A percentile compares a stretch with the other conserved stretches of the same genome.
Evolutionary conservation across 1,140 invertebrate genomes (phyloP).

Genomic region (Lethocerus indicus): DNA sequence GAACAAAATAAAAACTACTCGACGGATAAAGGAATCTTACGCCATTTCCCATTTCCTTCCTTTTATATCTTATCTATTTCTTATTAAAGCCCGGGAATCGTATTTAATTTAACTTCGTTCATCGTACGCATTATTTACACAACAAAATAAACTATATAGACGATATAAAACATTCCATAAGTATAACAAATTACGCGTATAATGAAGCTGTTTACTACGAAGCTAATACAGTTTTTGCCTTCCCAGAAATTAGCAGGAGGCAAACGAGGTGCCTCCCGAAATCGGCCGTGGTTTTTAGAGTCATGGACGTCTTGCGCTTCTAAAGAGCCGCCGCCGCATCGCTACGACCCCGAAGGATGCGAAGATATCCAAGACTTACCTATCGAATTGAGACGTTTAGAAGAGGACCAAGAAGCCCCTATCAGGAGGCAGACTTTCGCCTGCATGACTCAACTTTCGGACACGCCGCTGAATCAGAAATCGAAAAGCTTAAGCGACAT

Average conservation of each 20-base stretch:
- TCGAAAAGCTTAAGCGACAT: conserved; percentile 68
- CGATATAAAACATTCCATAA: too few species aligned
- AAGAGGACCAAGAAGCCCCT: conserved; percentile 39
- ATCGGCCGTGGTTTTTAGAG: conserved; percentile 57
- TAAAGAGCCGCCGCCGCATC: conserved; percentile 31
- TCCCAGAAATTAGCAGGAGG: conserved; percentile 56
- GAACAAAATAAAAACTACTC: too few species aligned
- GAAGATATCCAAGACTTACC: conserved; percentile 58
- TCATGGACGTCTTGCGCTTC: conserved; percentile 44
- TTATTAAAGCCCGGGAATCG: too few species aligned
- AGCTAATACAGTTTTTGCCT: too few species aligned
- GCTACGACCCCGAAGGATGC: conserved; percentile 32
- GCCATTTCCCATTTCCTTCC: too few species aligned
- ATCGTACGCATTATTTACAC: too few species aligned
- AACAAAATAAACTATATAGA: too few species aligned
- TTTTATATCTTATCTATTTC: too few species aligned
- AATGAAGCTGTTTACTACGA: too few species aligned
- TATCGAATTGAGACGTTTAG: conserved; percentile 72
- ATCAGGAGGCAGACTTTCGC: conserved; percentile 31
- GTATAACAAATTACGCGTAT: too few species aligned
- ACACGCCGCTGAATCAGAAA: conserved; percentile 36
- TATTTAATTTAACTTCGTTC: too few species aligned
- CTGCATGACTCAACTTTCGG: conserved; percentile 25
- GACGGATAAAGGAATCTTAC: too few species aligned
- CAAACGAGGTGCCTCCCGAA: conserved; percentile 32